A percentile compares a stretch with the other conserved stretches of the same genome.
Conservation (phyloP, 2,797 vertebrate genomes). For the Myotis myotis region DNA sequence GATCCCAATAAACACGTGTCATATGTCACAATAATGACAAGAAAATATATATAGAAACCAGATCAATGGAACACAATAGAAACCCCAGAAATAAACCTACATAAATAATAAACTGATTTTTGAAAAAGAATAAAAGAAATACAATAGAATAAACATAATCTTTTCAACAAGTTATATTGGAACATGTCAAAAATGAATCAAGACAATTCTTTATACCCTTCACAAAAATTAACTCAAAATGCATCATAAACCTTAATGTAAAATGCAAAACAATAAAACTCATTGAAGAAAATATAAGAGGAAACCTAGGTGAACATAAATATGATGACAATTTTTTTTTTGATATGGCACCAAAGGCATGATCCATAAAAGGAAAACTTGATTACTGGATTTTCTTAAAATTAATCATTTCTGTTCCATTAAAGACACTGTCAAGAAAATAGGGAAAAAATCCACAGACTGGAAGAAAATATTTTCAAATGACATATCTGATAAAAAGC, state of each 20-base stretch:
- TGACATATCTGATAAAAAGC: background rate
- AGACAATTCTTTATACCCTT: background rate
- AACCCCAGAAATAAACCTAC: background rate
- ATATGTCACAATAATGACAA: background rate
- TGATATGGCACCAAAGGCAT: background rate
- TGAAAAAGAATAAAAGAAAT: background rate
- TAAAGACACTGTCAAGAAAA: background rate
- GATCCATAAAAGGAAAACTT: background rate
- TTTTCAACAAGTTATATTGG: background rate
- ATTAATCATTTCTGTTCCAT: background rate
- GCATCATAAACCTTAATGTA: background rate
- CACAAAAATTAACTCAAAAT: background rate
- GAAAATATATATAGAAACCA: background rate
- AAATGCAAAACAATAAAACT: background rate
- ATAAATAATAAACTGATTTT: background rate
- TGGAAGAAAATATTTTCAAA: background rate
- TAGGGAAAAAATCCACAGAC: background rate
- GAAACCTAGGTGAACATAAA: background rate
- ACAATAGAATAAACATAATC: background rate
- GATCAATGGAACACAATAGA: background rate
- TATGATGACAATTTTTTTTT: background rate
- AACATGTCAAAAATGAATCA: background rate
- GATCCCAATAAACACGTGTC: background rate
- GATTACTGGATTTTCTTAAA: background rate
- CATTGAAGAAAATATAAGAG: background rate